A percentile compares a stretch with the other conserved stretches of the same genome.
Conservation (phyloP, 2,113 vertebrate species). For the Cephalopholis sonnerati region DNA sequence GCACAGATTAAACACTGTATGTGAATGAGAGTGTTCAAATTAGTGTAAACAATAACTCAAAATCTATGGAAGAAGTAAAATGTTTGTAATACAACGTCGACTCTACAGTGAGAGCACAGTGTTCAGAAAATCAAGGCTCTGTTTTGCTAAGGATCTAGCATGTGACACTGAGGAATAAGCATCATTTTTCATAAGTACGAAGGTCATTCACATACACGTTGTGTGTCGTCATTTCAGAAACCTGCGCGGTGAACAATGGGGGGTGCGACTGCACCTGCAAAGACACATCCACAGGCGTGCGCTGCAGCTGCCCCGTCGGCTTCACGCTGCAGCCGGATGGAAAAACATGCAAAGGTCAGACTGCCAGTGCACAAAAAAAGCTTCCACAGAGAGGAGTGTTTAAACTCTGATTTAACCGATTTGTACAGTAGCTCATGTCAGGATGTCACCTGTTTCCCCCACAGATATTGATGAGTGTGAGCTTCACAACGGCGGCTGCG, state of each 20-base stretch:
- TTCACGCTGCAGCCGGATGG: conserved; percentile 95
- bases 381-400: neutral
- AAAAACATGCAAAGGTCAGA: conserved; percentile 96
- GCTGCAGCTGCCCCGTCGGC: conserved; percentile 95
- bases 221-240: conserved; percentile 86
- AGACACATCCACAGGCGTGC: conserved; percentile 97
- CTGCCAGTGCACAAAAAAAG: neutral
- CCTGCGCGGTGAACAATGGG: conserved; percentile 96
- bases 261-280: conserved; percentile 98
- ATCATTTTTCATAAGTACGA: neutral
- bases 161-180: neutral
- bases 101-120: neutral
- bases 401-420: neutral
- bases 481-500: conserved; percentile 92
- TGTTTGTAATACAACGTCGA: neutral
- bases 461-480: conserved; percentile 98
- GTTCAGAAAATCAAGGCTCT: neutral
- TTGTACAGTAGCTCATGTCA: neutral
- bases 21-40: neutral
- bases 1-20: no score
- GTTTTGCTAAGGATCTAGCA: conserved; percentile 7
- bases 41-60: neutral
- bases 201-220: neutral
- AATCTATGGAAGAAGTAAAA: neutral
- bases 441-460: conserved; percentile 16